These are phyloP conservation scores for Caenorhabditis sp. DNA, from an alignment of 2,888 invertebrate genomes.

Conservation along the genomic window DNA sequence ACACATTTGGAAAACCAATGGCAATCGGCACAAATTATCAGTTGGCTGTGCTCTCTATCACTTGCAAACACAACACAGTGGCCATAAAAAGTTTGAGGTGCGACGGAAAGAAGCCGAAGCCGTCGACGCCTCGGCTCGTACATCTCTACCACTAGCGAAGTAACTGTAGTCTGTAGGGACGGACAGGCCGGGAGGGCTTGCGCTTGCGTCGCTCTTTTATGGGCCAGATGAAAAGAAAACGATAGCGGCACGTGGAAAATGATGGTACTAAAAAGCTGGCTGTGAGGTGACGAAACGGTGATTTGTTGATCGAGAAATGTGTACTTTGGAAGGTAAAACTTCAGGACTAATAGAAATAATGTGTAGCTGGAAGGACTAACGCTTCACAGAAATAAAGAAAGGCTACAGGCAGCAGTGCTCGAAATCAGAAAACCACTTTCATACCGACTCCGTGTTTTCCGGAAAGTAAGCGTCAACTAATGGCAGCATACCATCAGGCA, in stretches of 20 bases:
- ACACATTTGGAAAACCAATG: constrained; percentile 6
- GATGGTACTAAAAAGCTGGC: constrained; percentile 14
- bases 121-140: background rate
- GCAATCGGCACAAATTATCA: constrained; percentile 32
- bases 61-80: constrained; percentile 38
- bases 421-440: too few species aligned
- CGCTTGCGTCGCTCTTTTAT: constrained; percentile 6
- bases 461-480: too few species aligned
- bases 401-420: too few species aligned
- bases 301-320: background rate
- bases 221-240: constrained; percentile 6
- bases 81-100: constrained; percentile 43
- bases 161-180: background rate
- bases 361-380: too few species aligned
- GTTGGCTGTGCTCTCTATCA: constrained; percentile 17
- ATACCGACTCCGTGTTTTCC: too few species aligned
- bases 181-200: background rate
- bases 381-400: too few species aligned
- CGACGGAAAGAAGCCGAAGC: constrained; percentile 20
- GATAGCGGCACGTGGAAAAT: background rate
- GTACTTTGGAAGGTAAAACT: too few species aligned
- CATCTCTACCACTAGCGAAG: constrained; percentile 2
- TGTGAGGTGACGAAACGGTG: constrained; percentile 22
- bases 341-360: too few species aligned
- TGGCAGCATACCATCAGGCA: too few species aligned